Base-by-base conservation (phyloP, 92 coral and sea anemone genomes). In the Phymanthus crucifer region DNA sequence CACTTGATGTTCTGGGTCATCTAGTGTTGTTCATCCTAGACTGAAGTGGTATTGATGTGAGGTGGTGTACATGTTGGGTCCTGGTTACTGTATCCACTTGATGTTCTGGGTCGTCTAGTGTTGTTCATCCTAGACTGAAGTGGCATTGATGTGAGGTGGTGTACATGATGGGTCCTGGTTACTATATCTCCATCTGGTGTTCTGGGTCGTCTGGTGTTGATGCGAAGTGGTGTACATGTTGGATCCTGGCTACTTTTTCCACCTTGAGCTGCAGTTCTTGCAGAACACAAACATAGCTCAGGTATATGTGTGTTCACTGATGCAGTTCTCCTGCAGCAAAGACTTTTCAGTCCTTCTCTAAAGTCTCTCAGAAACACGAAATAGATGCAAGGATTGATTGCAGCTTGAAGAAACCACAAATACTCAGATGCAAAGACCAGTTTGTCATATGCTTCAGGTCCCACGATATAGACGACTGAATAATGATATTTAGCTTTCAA, bases 1-100 rank as follows among this genome's bases (percentile, higher is more conserved):
- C 10, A 50, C 14, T 2, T 50, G 57, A 50, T 2, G 57, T n/a
- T 50, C 64, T 52, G 64, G 64, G 17, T 5, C 64, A 23, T 52
- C 64, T 52, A 23, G 64, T 52, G 64, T 52, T 52, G 64, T 52
- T 52, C 64, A 52, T 52, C 64, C 64, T 52, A 52, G 13, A 52
- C 64, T 52, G 64, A 18, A 52, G 64, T 52, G 64, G 64, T 52
- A 7, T 4, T 52, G 26, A 52, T 52, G 64, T 52, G 64, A 52
- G 24, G 64, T 52, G 26, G 64, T 52, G 64, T 52, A 52, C 64
- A 52, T 52, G 64, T 52, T 52, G 64, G 64, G 64, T 52, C 64
- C 64, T 52, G 64, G 64, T 52, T 52, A 52, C 4, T 52, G 21
- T 52, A 23, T 52, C 64, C 64, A 52, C 23, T 26, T 52, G 24